A percentile compares a stretch with the other conserved stretches of the same genome.
These are phyloP conservation scores for Gadopsis marmoratus DNA, from an alignment of 2,797 vertebrate genomes.

Conservation along the genomic window DNA sequence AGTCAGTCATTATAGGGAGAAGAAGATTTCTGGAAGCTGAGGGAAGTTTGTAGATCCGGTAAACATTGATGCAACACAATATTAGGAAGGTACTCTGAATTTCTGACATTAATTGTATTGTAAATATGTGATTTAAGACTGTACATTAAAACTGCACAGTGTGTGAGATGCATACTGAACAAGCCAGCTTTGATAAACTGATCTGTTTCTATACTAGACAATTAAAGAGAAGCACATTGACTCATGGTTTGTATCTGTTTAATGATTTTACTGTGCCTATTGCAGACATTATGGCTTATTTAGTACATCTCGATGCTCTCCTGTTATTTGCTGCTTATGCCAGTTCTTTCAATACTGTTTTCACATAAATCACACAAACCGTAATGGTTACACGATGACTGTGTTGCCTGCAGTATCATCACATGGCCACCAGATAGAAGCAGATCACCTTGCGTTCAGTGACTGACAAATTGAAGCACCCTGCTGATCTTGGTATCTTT, in stretches of 20 bases:
- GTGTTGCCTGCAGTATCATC: conserved; percentile 43
- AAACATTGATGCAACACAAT: not conserved
- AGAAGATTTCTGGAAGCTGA: not conserved
- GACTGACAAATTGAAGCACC: conserved; percentile 7
- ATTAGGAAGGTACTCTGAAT: conserved; percentile 14
- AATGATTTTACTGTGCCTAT: conserved; percentile 22
- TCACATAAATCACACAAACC: conserved; percentile 11
- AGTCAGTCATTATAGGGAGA: not conserved
- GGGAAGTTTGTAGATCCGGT: not conserved
- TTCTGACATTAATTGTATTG: conserved; percentile 12
- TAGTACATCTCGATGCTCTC: conserved; percentile 56
- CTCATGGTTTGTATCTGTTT: conserved; percentile 1
- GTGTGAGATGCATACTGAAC: not conserved
- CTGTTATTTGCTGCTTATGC: not conserved
- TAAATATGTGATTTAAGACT: conserved; percentile 34
- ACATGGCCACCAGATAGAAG: conserved; percentile 71
- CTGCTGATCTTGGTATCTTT: conserved; percentile 35
- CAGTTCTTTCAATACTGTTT: conserved; percentile 1
- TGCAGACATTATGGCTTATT: conserved; percentile 34
- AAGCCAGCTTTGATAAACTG: not conserved
- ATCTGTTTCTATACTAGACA: not conserved
- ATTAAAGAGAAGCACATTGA: not conserved
- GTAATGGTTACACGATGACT: conserved; percentile 53
- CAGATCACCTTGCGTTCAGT: conserved; percentile 42
- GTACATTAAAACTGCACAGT: conserved; percentile 29